phyloP scores from a whole-genome alignment of 1,140 invertebrate genomes.

The Portunus trituberculatus region DNA sequence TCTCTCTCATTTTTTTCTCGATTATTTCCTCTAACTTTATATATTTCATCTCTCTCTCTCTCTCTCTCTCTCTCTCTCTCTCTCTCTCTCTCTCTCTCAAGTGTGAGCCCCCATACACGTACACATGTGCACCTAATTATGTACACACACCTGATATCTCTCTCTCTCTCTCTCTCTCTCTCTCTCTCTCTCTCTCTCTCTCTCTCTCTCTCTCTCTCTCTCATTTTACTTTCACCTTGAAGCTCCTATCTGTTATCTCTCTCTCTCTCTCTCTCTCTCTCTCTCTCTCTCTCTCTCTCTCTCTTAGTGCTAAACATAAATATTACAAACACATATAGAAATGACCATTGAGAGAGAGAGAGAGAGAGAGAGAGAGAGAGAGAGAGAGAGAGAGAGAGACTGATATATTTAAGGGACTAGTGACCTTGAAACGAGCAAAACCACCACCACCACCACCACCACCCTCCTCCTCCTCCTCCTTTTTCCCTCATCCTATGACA shows the following conservation, averaged over 20 bases:
- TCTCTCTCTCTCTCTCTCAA: background rate
- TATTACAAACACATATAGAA: background rate
- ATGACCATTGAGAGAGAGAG: slow-evolving; percentile 12
- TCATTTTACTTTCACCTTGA: too few species aligned
- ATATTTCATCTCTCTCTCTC: too few species aligned
- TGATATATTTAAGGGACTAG: background rate
- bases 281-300: slow-evolving; percentile 32
- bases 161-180: background rate
- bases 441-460: too few species aligned
- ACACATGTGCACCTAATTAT: background rate
- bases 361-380: slow-evolving; percentile 3
- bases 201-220: background rate
- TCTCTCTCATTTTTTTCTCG: too few species aligned
- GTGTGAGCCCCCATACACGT: background rate
- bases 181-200: background rate
- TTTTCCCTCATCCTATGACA: background rate
- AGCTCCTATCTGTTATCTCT: too few species aligned
- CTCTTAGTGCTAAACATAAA: background rate
- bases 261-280: too few species aligned
- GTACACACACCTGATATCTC: background rate
- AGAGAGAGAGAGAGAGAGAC: background rate
- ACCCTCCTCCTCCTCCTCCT: background rate
- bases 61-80: too few species aligned
- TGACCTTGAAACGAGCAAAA: background rate
- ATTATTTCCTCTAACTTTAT: too few species aligned